These are phyloP conservation scores for Meteorus sp. DNA, from an alignment of 1,140 invertebrate genomes.

Conservation along the genomic window DNA sequence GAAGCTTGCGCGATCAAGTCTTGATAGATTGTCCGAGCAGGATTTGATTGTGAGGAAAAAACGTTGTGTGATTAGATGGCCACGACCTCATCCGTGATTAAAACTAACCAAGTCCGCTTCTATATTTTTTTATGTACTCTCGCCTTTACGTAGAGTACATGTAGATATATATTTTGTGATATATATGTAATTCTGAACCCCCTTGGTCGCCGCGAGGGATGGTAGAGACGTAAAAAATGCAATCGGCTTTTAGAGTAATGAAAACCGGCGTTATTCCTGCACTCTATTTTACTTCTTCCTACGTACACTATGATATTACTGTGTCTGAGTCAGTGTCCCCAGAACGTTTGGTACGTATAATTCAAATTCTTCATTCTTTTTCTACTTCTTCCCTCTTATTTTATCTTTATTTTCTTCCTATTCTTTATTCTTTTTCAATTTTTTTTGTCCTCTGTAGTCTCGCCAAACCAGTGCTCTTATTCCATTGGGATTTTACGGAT, in stretches of 20 bases:
- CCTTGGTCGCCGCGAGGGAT: conserved; percentile 28
- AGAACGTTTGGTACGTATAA: no score
- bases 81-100: conserved; percentile 28
- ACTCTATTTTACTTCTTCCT: no score
- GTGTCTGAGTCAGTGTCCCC: no score
- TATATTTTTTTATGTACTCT: conserved; percentile 17
- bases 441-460: no score
- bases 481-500: no score
- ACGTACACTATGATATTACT: no score
- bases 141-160: not conserved
- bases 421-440: no score
- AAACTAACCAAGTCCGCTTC: conserved; percentile 25
- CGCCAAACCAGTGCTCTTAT: no score
- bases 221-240: conserved; percentile 57
- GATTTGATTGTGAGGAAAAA: conserved; percentile 30
- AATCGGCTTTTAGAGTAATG: conserved; percentile 61
- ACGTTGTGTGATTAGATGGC: conserved; percentile 31
- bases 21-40: conserved; percentile 17
- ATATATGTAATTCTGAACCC: conserved; percentile 2
- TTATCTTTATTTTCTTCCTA: no score
- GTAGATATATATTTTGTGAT: not conserved
- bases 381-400: no score
- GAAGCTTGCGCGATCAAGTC: conserved; percentile 14
- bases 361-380: no score
- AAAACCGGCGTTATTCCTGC: conserved; percentile 45